phyloP scores from a whole-genome alignment of 2,888 invertebrate genomes.

The Saturnia japonica region DNA sequence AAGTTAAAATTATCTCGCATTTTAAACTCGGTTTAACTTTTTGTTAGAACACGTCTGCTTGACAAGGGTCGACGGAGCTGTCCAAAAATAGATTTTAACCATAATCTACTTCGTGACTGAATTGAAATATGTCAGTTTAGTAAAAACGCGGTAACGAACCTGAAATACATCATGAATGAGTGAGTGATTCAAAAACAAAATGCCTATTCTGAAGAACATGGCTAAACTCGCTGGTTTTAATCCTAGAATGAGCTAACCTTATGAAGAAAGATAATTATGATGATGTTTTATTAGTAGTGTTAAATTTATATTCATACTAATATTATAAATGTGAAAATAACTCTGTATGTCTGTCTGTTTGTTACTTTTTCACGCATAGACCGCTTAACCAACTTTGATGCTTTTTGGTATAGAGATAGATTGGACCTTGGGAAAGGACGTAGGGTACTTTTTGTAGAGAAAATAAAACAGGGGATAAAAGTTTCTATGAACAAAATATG shows the following conservation, averaged over 20 bases:
- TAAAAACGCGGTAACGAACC: conserved; percentile 18
- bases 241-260: background rate
- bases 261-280: background rate
- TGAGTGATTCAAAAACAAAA: background rate
- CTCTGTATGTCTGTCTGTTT: too few species aligned
- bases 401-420: too few species aligned
- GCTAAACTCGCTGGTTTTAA: background rate
- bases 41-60: conserved; percentile 27
- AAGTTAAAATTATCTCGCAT: conserved; percentile 8
- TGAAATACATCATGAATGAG: conserved; percentile 1
- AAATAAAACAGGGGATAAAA: too few species aligned
- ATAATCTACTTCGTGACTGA: conserved; percentile 30
- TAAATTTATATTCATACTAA: too few species aligned
- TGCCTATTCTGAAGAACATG: background rate
- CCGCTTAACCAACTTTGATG: too few species aligned
- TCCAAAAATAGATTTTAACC: conserved; percentile 32
- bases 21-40: conserved; percentile 16
- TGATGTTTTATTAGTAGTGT: background rate
- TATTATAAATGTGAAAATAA: too few species aligned
- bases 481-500: too few species aligned
- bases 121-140: conserved; percentile 21
- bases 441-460: too few species aligned
- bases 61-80: conserved; percentile 30
- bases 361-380: too few species aligned
- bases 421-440: too few species aligned